Percentiles rank a stretch among this genome's conserved stretches.
Conservation (phyloP, 2,797 vertebrate genomes). For the Rhinophrynus dorsalis region DNA sequence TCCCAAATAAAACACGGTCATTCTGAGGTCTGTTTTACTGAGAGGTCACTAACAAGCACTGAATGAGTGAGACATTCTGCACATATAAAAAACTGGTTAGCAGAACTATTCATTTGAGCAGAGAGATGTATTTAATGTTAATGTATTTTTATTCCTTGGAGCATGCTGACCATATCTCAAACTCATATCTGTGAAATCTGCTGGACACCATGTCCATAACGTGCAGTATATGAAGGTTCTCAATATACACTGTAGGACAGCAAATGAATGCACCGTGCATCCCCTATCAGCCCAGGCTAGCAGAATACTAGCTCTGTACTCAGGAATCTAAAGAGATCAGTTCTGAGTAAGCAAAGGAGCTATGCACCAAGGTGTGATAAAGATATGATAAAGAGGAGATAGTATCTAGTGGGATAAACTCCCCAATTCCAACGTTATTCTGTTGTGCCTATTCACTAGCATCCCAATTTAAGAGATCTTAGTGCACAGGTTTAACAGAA, state of each 20-base stretch:
- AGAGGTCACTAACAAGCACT: background rate
- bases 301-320: too few species aligned
- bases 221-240: background rate
- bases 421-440: too few species aligned
- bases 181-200: conserved; percentile 2
- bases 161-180: background rate
- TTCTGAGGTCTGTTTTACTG: background rate
- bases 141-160: background rate
- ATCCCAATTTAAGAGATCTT: too few species aligned
- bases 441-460: too few species aligned
- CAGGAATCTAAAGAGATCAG: too few species aligned
- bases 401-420: too few species aligned
- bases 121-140: too few species aligned
- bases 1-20: background rate
- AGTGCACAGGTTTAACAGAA: too few species aligned
- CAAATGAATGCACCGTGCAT: background rate
- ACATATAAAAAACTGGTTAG: background rate
- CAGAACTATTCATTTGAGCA: background rate
- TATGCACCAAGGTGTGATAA: too few species aligned
- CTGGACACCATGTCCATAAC: background rate
- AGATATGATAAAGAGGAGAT: too few species aligned
- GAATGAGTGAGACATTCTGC: background rate
- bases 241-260: too few species aligned
- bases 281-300: background rate
- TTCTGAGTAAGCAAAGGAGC: too few species aligned